Base-by-base conservation (phyloP, 1,140 invertebrate species). In the Drosophila gunungcola region DNA sequence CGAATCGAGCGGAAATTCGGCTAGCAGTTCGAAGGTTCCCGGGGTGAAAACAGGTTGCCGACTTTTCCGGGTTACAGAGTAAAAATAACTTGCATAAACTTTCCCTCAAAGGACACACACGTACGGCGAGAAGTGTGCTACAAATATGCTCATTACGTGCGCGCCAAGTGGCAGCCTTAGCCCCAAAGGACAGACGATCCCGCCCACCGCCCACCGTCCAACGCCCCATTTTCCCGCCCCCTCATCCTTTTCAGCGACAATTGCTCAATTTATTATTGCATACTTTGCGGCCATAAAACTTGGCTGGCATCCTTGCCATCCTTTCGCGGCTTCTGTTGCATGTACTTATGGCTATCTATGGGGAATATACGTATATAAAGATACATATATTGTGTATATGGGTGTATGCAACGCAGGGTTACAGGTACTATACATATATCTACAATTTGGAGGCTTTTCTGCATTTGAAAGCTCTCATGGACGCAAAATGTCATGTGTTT, bases 211-310 rank as follows among this genome's bases (percentile, higher is more conserved):
- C 53, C 11, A 3, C 41, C 13, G 12, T 9, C 27, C 39, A 16
- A 29, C 10, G 16, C 12, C 29, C 1, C 25, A 32, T 4, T 3
- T 3, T 6, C 2, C 9, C 29, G 29, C 38, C 21, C 38, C 16
- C 38, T 51, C n/a, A 3, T 32, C 27, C 69, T 52, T 52, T 34
- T 36, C 65, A 79, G 79, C 79, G 64, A 88, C 83, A 86, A 86
- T 86, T 81, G 62, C 83, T 86, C 83, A 86, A 86, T 86, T 86
- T 86, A 86, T 86, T 86, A 83, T 86, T 88, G 82, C 83, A 83
- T 86, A 83, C 79, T 86, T 88, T 88, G 79, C 67, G 82, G 82
- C 83, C 74, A 88, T 75, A 81, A 76, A 76, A 76, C 76, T 82
- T 77, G 62, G 52, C 80, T 55, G 72, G 42, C 72, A 73, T 62